Percentiles rank a stretch among this genome's conserved stretches.
Conservation (phyloP, 2,888 invertebrate genomes). For the Strigamia crassipes region DNA sequence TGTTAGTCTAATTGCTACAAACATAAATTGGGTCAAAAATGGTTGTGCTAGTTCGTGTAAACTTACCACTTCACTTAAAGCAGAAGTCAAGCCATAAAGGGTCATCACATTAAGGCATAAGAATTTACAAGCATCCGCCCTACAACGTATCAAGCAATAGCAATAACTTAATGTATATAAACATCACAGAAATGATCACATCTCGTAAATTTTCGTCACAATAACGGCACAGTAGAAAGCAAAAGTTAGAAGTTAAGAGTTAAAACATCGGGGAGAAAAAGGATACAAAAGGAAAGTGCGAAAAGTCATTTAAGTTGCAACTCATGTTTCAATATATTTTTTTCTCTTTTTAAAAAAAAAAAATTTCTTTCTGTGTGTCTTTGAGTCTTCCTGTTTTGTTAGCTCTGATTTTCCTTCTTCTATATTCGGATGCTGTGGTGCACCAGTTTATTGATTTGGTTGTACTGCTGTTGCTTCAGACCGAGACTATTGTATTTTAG, state of each 20-base stretch:
- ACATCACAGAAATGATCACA: neutral
- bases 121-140: neutral
- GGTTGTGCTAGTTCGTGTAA: slow-evolving; percentile 26
- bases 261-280: neutral
- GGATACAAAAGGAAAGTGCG: neutral
- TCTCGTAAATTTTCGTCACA: too few species aligned
- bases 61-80: slow-evolving; percentile 17
- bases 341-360: neutral
- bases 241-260: neutral
- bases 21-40: slow-evolving; percentile 10
- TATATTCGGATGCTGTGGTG: slow-evolving; percentile 23
- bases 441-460: slow-evolving; percentile 18
- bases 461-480: slow-evolving; percentile 22
- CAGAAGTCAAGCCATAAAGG: slow-evolving; percentile 1
- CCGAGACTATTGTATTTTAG: slow-evolving; percentile 18
- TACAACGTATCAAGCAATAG: neutral
- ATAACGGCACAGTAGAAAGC: neutral
- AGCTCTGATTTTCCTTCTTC: neutral
- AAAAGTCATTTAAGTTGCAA: neutral
- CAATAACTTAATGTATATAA: too few species aligned
- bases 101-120: neutral
- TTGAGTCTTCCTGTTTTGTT: neutral
- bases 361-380: neutral
- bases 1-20: slow-evolving; percentile 26
- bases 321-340: neutral